Evolutionary conservation across 2,113 vertebrate species (phyloP).

Genomic region (Shinisaurus crocodilurus): DNA sequence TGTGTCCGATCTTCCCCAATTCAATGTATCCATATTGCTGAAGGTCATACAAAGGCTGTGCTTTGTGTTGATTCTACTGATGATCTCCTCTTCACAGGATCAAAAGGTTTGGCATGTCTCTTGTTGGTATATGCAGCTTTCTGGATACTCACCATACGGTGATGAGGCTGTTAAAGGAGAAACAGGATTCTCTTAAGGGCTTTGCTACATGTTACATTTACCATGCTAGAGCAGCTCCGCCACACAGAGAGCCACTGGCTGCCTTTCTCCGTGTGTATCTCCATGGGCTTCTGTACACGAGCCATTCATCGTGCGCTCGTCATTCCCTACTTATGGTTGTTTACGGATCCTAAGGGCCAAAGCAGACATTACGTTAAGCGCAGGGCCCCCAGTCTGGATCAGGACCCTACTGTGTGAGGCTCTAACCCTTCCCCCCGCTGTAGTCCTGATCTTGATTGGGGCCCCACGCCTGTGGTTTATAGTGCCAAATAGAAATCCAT

Average conservation of each 20-base stretch:
- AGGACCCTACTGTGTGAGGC: too few species aligned
- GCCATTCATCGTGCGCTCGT: too few species aligned
- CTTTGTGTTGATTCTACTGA: conserved; percentile 95
- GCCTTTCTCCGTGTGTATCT: background rate
- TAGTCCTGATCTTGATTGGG: too few species aligned
- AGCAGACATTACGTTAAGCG: too few species aligned
- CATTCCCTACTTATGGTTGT: too few species aligned
- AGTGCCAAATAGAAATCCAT: too few species aligned
- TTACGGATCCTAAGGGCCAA: too few species aligned
- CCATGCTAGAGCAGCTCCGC: background rate
- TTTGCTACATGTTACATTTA: background rate
- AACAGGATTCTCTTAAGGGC: too few species aligned
- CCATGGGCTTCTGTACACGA: too few species aligned
- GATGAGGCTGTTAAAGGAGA: background rate
- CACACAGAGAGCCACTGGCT: background rate
- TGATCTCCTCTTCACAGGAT: conserved; percentile 97
- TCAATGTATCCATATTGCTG: conserved; percentile 89
- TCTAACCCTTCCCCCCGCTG: too few species aligned
- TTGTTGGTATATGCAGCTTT: background rate
- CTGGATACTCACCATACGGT: background rate
- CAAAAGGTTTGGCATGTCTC: conserved; percentile 86
- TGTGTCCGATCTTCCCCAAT: conserved; percentile 75
- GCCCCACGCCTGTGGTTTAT: too few species aligned
- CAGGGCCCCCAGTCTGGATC: too few species aligned
- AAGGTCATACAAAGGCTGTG: conserved; percentile 95